Percentiles rank a stretch among this genome's conserved stretches.
These are phyloP conservation scores for Cheiracanthium punctorium DNA, from an alignment of 2,888 invertebrate genomes.

Conservation along the genomic window DNA sequence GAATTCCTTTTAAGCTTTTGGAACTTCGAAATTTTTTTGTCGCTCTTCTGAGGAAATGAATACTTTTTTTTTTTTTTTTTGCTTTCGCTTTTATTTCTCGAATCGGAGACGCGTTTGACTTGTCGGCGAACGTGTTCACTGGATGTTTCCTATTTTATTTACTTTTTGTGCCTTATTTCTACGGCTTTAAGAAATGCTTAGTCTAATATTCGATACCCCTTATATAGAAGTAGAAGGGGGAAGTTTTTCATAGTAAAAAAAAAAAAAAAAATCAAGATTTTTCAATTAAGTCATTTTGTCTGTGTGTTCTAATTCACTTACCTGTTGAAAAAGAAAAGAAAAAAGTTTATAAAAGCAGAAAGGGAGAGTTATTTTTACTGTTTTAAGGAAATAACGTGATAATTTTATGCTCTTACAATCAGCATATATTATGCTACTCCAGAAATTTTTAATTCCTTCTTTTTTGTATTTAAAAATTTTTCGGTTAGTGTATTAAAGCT, in stretches of 20 bases:
- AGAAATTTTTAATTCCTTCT: too few relatives aligned
- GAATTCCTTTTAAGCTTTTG: constrained; percentile 54
- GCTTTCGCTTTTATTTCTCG: neutral
- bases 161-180: neutral
- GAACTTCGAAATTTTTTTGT: constrained; percentile 29
- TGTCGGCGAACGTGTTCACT: constrained; percentile 46
- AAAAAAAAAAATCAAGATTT: neutral
- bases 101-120: constrained; percentile 34
- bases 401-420: too few relatives aligned
- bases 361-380: too few relatives aligned
- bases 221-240: neutral
- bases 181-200: neutral
- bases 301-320: neutral
- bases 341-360: too few relatives aligned
- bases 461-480: too few relatives aligned
- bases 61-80: constrained; percentile 10
- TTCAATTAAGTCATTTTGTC: constrained; percentile 6
- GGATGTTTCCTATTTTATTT: neutral
- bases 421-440: too few relatives aligned
- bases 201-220: neutral
- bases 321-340: neutral
- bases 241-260: neutral
- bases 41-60: constrained; percentile 51
- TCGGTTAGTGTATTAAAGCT: too few relatives aligned
- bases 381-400: too few relatives aligned